These are phyloP conservation scores for Scylla paramamosain DNA, from an alignment of 1,140 invertebrate genomes.

Conservation along the genomic window DNA sequence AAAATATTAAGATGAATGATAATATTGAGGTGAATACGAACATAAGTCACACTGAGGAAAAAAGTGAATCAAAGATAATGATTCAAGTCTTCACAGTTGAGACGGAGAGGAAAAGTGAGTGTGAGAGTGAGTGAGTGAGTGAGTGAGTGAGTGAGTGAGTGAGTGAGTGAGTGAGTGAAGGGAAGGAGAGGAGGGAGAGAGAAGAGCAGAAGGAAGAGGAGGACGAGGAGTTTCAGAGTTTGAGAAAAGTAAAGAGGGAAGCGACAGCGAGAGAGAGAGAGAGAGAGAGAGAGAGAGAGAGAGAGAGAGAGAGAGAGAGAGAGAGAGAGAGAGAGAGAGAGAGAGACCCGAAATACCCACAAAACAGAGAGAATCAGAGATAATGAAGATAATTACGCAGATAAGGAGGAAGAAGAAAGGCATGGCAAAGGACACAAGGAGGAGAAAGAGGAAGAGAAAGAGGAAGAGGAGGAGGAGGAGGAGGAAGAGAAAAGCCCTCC, in stretches of 20 bases:
- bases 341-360: no score
- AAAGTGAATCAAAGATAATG: no score
- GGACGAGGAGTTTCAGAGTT: not conserved
- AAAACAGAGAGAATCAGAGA: not conserved
- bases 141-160: no score
- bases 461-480: not conserved
- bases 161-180: not conserved
- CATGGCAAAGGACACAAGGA: not conserved
- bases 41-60: no score
- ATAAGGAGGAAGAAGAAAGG: not conserved
- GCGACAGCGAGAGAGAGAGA: not conserved
- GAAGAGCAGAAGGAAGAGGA: not conserved
- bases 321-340: not conserved
- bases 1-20: no score
- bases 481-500: not conserved
- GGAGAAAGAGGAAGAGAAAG: not conserved
- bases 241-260: not conserved
- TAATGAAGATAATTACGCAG: not conserved
- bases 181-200: not conserved
- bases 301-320: no score
- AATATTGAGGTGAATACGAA: no score
- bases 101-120: no score
- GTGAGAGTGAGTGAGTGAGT: no score
- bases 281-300: slow-evolving; percentile 1
- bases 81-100: no score